These are phyloP conservation scores for Oryzias celebensis DNA, from an alignment of 2,113 vertebrate genomes.

Conservation along the genomic window DNA sequence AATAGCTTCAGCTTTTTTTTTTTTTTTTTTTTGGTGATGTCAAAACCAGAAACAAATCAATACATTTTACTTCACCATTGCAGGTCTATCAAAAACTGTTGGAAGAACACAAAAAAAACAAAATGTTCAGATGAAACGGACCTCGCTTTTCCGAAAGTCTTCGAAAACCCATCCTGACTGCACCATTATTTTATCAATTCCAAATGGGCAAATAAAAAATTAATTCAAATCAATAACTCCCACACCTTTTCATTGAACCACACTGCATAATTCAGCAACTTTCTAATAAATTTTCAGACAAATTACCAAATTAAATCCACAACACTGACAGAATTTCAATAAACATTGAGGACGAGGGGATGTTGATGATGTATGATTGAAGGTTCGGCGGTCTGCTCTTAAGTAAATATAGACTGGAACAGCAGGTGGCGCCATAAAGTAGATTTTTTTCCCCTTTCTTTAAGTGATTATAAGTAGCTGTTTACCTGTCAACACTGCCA, in stretches of 20 bases:
- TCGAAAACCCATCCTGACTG: not conserved
- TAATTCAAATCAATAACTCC: conserved; percentile 6
- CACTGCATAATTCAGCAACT: not conserved
- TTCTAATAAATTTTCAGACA: conserved; percentile 7
- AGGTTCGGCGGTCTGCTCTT: too few species aligned
- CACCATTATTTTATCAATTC: not conserved
- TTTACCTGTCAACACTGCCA: not conserved
- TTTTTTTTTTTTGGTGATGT: too few species aligned
- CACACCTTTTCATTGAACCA: not conserved
- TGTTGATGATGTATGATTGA: too few species aligned
- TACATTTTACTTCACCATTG: too few species aligned
- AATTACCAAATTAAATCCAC: conserved; percentile 25
- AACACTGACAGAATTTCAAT: conserved; percentile 12
- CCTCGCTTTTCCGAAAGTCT: too few species aligned
- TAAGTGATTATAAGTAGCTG: not conserved
- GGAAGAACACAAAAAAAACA: too few species aligned
- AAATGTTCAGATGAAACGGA: too few species aligned
- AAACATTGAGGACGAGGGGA: not conserved
- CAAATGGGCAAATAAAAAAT: conserved; percentile 13
- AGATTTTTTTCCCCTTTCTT: not conserved
- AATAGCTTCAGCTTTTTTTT: too few species aligned
- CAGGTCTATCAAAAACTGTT: too few species aligned
- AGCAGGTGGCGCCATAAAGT: not conserved
- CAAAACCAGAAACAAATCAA: too few species aligned
- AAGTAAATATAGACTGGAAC: too few species aligned